A percentile compares a stretch with the other conserved stretches of the same genome.
phyloP scores from a whole-genome alignment of 2,888 invertebrate genomes.

The Dascillus cervinus region DNA sequence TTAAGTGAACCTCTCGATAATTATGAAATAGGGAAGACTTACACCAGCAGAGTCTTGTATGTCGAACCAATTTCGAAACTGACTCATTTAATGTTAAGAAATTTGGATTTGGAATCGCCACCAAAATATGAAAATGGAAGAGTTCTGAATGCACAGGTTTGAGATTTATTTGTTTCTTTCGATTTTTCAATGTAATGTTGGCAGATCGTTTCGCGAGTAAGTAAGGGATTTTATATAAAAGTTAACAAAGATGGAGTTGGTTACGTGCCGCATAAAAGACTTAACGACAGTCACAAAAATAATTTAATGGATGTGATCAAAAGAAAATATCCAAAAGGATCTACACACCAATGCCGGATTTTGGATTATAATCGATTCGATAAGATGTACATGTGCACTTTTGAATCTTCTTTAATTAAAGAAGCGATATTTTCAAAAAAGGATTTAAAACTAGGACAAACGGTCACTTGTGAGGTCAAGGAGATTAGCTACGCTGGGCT shows the following conservation, averaged over 20 bases:
- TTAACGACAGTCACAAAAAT: constrained; percentile 36
- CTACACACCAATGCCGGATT: constrained; percentile 47
- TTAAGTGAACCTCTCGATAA: constrained; percentile 31
- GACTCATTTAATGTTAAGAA: constrained; percentile 52
- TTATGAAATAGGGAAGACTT: constrained; percentile 43
- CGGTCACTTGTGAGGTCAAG: constrained; percentile 48
- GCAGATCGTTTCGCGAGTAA: constrained; percentile 25
- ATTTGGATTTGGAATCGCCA: constrained; percentile 31
- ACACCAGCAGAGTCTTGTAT: constrained; percentile 58
- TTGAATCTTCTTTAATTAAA: constrained; percentile 49
- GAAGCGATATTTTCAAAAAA: constrained; percentile 49
- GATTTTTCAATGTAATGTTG: too few relatives aligned
- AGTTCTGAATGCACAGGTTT: constrained; percentile 45
- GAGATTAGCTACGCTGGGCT: constrained; percentile 45
- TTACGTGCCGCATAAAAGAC: constrained; percentile 33
- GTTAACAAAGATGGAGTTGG: constrained; percentile 29
- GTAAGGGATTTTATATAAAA: constrained; percentile 29
- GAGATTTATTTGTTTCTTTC: constrained; percentile 14
- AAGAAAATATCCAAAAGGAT: constrained; percentile 45
- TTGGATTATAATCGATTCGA: constrained; percentile 60
- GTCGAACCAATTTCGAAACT: constrained; percentile 61
- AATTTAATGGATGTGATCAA: constrained; percentile 43
- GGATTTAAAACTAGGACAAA: constrained; percentile 49
- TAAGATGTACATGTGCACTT: constrained; percentile 58
- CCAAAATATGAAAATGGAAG: constrained; percentile 46